Base-by-base conservation (phyloP, 2,888 invertebrate species). In the Macaria notata region DNA sequence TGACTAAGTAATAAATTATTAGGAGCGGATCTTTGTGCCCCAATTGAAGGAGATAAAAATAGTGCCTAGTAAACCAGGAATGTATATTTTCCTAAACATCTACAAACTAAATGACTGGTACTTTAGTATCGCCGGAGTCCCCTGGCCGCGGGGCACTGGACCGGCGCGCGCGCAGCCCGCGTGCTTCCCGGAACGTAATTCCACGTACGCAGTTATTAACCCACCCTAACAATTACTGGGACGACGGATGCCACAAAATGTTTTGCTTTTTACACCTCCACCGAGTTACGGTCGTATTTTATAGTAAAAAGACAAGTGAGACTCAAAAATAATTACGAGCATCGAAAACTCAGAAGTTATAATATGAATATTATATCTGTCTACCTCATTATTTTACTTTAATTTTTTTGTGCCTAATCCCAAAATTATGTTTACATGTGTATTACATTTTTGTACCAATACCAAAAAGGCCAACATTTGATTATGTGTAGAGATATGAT, bases 181-280 rank as follows among this genome's bases (percentile, higher is more conserved):
- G 68, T 70, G 73, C 53, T 83, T 83, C 80, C 84, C 73, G 84
- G 83, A 83, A 81, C 75, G 72, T 69, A 56, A 70, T 77, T 75
- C 71, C 75, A 69, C 70, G 75, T 71, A 69, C 71, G 71, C 70
- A 41, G 3, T 41, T 41, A 41, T 41, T 41, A 63, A 56, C 39
- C 56, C 56, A 59, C 56, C 62, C 65, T 53, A 48, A 52, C 57
- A 59, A 67, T 65, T 65, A 65, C 44, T 46, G 29, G 39, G 52
- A 48, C 56, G 57, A 63, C 56, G 58, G 52, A 54, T 55, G 49
- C 53, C 51, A 63, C 58, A 38, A 42, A 50, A 56, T 36, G 46
- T 54, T 64, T 44, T n/a, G 9, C 33, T 55, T 63, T 65, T 52
- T 56, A 46, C 46, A 46, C 50, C 30, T 50, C 42, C 36, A 43